Conservation (phyloP, 2,113 vertebrate species). For the Pontoporia blainvillei region DNA sequence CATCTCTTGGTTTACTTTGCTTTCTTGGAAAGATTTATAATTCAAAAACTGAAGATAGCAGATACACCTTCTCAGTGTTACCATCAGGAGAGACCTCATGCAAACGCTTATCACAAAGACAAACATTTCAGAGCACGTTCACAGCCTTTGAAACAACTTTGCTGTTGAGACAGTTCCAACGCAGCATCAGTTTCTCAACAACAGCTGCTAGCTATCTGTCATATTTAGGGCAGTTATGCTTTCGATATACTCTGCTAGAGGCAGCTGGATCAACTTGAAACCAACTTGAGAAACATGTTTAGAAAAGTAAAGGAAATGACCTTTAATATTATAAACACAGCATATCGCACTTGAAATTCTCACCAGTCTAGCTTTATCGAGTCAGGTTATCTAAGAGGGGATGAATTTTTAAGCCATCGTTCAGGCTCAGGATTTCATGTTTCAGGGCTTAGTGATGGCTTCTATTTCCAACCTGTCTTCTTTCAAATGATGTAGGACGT, state of each 20-base stretch:
- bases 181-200: slow-evolving; percentile 60
- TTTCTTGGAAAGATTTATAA: slow-evolving; percentile 3
- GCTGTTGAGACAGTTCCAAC: background rate
- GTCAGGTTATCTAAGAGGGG: slow-evolving; percentile 6
- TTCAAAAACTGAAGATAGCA: background rate
- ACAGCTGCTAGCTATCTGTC: slow-evolving; percentile 73
- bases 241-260: slow-evolving; percentile 55
- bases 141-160: slow-evolving; percentile 43
- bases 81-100: background rate
- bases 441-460: slow-evolving; percentile 16
- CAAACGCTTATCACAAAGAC: slow-evolving; percentile 22
- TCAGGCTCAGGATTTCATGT: slow-evolving; percentile 44
- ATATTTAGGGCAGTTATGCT: slow-evolving; percentile 55
- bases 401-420: slow-evolving; percentile 24
- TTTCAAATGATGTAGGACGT: slow-evolving; percentile 3
- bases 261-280: slow-evolving; percentile 75
- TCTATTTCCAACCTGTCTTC: slow-evolving; percentile 31
- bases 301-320: slow-evolving; percentile 72
- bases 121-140: background rate
- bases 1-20: background rate
- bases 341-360: slow-evolving; percentile 39
- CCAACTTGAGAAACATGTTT: slow-evolving; percentile 70
- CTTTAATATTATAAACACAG: slow-evolving; percentile 56
- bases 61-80: background rate
- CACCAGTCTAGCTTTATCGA: slow-evolving; percentile 35